These are phyloP conservation scores for Hedya salicella DNA, from an alignment of 2,888 invertebrate species.

Conservation along the genomic window DNA sequence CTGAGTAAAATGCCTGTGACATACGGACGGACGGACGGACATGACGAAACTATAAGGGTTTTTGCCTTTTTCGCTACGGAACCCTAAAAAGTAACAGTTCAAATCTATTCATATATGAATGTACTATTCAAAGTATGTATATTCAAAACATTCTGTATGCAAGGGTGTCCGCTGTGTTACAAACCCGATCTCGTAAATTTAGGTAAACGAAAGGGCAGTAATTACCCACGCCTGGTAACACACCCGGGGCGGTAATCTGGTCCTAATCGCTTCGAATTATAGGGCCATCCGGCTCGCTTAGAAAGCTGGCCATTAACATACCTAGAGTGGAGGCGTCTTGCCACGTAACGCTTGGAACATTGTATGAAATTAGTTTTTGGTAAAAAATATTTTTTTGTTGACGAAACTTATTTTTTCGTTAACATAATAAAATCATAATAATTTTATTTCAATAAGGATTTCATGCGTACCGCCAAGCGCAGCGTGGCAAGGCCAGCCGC, in stretches of 20 bases:
- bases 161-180: neutral
- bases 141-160: neutral
- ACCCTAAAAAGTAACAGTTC: too few species aligned
- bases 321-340: constrained; percentile 9
- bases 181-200: constrained; percentile 18
- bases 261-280: constrained; percentile 37
- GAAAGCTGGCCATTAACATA: constrained; percentile 38
- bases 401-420: too few species aligned
- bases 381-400: too few species aligned
- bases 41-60: too few species aligned
- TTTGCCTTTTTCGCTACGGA: too few species aligned
- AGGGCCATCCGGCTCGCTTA: constrained; percentile 35
- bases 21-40: too few species aligned
- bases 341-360: constrained; percentile 5
- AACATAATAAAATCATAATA: too few species aligned
- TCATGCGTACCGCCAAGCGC: too few species aligned
- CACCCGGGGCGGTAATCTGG: constrained; percentile 35
- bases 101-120: too few species aligned
- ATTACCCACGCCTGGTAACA: constrained; percentile 14
- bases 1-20: too few species aligned
- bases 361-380: constrained; percentile 10
- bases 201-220: constrained; percentile 23
- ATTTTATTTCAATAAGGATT: too few species aligned
- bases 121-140: neutral
- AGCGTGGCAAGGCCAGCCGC: too few species aligned